Percentiles rank a stretch among this genome's conserved stretches.
Conservation (phyloP, 2,888 invertebrate genomes). For the Leuctra nigra region DNA sequence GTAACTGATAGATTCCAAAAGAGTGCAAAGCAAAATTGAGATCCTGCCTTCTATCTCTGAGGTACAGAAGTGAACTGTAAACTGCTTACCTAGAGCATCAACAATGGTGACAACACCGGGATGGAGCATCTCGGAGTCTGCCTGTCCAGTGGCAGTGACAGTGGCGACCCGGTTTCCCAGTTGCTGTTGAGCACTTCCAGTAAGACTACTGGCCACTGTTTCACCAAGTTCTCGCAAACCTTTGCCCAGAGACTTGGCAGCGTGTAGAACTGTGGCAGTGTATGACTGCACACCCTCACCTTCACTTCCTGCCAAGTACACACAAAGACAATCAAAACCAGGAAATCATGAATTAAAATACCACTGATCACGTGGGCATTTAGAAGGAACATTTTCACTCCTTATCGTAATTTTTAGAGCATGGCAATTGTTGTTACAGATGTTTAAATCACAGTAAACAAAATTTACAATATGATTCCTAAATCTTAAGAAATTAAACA, state of each 20-base stretch:
- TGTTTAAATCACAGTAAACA: no score
- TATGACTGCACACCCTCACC: constrained; percentile 69
- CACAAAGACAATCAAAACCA: no score
- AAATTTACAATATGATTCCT: no score
- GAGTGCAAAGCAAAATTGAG: no score
- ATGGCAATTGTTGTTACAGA: no score
- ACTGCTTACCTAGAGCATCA: constrained; percentile 60
- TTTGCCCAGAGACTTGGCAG: constrained; percentile 89
- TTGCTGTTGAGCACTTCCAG: constrained; percentile 48
- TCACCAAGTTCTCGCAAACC: constrained; percentile 86
- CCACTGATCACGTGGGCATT: no score
- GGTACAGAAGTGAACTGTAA: background rate
- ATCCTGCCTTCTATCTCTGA: background rate
- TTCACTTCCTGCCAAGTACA: constrained; percentile 35
- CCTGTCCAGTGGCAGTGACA: constrained; percentile 34
- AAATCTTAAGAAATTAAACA: no score
- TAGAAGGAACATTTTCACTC: no score
- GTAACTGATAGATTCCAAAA: no score
- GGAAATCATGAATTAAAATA: no score
- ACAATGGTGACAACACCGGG: constrained; percentile 85
- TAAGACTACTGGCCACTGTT: constrained; percentile 83
- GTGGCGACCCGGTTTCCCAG: constrained; percentile 38
- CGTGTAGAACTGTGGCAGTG: constrained; percentile 89
- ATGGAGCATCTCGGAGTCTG: constrained; percentile 52
- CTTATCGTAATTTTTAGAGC: no score